Base-by-base conservation (phyloP, 2,113 vertebrate species). In the Etheostoma cragini region DNA sequence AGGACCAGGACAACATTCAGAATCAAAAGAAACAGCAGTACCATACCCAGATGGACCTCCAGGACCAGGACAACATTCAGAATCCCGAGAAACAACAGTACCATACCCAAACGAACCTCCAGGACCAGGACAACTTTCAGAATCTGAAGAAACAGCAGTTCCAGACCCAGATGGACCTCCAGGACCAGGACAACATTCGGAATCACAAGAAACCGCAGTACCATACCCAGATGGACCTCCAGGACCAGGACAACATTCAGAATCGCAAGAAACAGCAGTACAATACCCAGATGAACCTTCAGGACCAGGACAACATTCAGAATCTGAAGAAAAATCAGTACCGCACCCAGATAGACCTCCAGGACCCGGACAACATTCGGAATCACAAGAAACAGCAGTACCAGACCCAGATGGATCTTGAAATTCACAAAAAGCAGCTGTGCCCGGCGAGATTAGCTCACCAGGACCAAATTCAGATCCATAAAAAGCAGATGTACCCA, bases 371-470 rank as follows among this genome's bases (percentile, higher is more conserved):
- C 35, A 38, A 38, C 35, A 38, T 38, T 38, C 35, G 8, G 8
- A 38, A 8, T 38, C 35, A 38, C 7, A 38, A 38, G 35, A 38
- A 38, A 38, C 35, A 38, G 35, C 35, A 38, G 35, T 38, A 38
- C 35, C 35, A 38, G 8, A 38, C 38, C 38, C 38, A 42, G 38
- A 42, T 42, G 38, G 38, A 42, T 42, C 38, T 42, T 42, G 38
- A 42, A 11, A 11, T 42, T 42, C 81, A 71, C 0, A 91, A 89
- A 4, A 88, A 86, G 30, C 86, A 88, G 42, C 53, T 88, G 35
- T 88, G 80, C 54, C 72, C 80, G 8, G 10, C 38, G 38, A 42
- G 38, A 42, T 10, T 42, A 42, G 38, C 38, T 3, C 38, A 42
- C 21, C 84, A 81, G 35, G 80, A 86, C 33, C 77, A 83, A 22